Conservation (phyloP, 2,888 invertebrate genomes). For the Drosophila melanocephala region DNA sequence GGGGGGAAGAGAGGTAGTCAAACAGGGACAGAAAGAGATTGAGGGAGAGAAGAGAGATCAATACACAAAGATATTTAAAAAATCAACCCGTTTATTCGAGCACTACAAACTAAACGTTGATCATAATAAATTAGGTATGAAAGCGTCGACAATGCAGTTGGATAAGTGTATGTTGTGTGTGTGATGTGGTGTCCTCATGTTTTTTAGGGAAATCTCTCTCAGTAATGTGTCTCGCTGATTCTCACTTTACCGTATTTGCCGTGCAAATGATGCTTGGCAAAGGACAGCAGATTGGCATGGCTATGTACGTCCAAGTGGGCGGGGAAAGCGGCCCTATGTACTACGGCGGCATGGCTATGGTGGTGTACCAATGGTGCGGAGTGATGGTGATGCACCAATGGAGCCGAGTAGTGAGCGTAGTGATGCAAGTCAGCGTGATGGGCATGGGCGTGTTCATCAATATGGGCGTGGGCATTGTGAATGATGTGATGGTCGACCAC, state of each 20-base stretch:
- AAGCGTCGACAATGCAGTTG: slow-evolving; percentile 55
- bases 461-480: slow-evolving; percentile 73
- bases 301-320: slow-evolving; percentile 77
- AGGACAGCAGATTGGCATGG: slow-evolving; percentile 76
- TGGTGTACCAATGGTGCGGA: slow-evolving; percentile 74
- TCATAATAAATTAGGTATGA: slow-evolving; percentile 79
- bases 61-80: slow-evolving; percentile 36
- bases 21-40: background rate
- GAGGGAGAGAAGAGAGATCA: background rate
- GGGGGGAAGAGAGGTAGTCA: background rate
- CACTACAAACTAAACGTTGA: slow-evolving; percentile 56
- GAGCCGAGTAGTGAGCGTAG: slow-evolving; percentile 63
- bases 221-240: slow-evolving; percentile 84
- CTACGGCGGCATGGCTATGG: slow-evolving; percentile 70
- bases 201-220: slow-evolving; percentile 76
- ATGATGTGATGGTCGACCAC: slow-evolving; percentile 83
- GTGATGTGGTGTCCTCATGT: slow-evolving; percentile 11
- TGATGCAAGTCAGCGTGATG: slow-evolving; percentile 69
- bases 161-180: slow-evolving; percentile 44
- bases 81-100: slow-evolving; percentile 67
- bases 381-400: slow-evolving; percentile 65
- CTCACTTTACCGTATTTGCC: slow-evolving; percentile 84
- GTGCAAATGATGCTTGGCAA: slow-evolving; percentile 83
- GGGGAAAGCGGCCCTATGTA: slow-evolving; percentile 71
- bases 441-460: slow-evolving; percentile 76